Evolutionary conservation across 2,888 invertebrate species (phyloP), one percentile per base, ranked within the genome.

Genomic region (Cantharis rufa): DNA sequence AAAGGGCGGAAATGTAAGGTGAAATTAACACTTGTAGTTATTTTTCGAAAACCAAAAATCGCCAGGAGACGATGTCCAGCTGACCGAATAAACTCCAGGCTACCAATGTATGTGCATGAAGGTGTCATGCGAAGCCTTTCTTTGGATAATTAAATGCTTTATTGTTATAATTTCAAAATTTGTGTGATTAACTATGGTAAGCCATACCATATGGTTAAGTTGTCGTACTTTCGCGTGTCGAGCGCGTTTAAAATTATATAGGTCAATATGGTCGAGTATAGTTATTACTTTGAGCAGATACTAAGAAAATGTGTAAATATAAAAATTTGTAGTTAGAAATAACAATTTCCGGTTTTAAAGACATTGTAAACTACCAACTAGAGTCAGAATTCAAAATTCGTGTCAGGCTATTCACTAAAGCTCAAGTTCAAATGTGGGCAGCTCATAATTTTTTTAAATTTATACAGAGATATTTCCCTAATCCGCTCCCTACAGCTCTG

Each of bases 1-100:
- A 78, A 78, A 78, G 75, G 71, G 72, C 75, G 75, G 78, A 78
- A 78, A 78, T 74, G 78, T 75, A 78, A 78, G 78, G 78, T 78
- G 75, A 75, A 78, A 78, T 78, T 75, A 75, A 72, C 75, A 75
- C 73, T 73, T 78, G 70, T 70, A 70, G 13, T 18, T 11, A n/a
- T 61, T 48, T 61, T 24, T n/a, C 28, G 11, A 32, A 24, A 68
- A 72, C 32, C 28, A 24, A 15, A 24, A 72, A 77, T 77, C 68
- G 77, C 75, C 64, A 70, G 61, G 64, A 75, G 32, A 24, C 73
- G 68, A 62, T 70, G 32, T 24, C 70, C 78, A 78, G 78, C 78
- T 78, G 78, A 78, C 78, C 78, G 73, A 72, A 70, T 69, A 78
- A 74, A 72, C 77, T 48, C 62, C 28, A 27, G 69, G n/a, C 21